A percentile compares a stretch with the other conserved stretches of the same genome.
These are phyloP conservation scores for Haliclystus octoradiatus DNA, from an alignment of 30 jellyfish, hydroid and myxozoan genomes.

Conservation along the genomic window DNA sequence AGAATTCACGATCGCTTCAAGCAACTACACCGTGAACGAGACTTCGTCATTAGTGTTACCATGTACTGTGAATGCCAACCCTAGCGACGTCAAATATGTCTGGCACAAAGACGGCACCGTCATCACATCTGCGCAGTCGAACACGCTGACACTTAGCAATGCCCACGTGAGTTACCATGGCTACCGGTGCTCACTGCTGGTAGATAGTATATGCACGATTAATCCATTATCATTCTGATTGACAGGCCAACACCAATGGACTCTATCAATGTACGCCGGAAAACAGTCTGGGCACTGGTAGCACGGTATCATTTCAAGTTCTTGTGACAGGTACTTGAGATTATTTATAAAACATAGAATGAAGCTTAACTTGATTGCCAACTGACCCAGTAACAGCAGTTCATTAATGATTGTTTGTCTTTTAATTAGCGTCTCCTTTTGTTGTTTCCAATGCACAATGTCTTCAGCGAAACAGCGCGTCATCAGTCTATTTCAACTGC, in stretches of 20 bases:
- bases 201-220: no score
- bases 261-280: constrained; percentile 44
- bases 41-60: constrained; percentile 14
- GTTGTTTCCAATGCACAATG: not conserved
- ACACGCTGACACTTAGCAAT: not conserved
- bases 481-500: constrained; percentile 18
- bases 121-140: not conserved
- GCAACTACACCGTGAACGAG: constrained; percentile 40
- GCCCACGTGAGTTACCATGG: constrained; percentile 1
- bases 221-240: not conserved
- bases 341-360: no score
- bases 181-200: no score
- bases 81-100: constrained; percentile 40
- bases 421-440: no score
- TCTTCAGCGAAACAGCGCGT: not conserved
- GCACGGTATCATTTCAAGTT: constrained; percentile 17
- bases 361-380: no score
- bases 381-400: no score
- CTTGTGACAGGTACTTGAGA: constrained; percentile 37
- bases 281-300: constrained; percentile 39
- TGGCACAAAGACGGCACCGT: constrained; percentile 56
- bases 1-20: constrained; percentile 9
- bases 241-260: constrained; percentile 50
- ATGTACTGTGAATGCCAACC: constrained; percentile 62
- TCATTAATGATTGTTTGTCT: no score